Evolutionary conservation across 2,797 vertebrate genomes (phyloP).

Genomic region (Euphonia xanthogaster): DNA sequence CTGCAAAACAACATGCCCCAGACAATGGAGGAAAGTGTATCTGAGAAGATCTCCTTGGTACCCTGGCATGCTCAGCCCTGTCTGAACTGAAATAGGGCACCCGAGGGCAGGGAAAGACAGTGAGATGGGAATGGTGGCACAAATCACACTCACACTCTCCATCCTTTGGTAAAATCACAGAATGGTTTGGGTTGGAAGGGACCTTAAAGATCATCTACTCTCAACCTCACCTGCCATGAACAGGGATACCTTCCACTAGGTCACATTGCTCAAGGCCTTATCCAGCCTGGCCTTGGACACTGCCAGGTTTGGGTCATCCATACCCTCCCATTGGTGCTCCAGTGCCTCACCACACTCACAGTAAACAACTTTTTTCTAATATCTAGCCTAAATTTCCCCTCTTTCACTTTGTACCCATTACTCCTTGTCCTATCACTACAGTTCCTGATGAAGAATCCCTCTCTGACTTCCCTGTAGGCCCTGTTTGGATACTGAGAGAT

Average conservation of each 20-base stretch:
- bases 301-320: neutral
- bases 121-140: fast-evolving
- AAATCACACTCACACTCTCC: neutral
- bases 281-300: neutral
- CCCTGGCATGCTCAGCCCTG: neutral
- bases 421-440: neutral
- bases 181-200: neutral
- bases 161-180: neutral
- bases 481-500: fast-evolving
- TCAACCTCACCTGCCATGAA: neutral
- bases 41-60: neutral
- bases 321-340: neutral
- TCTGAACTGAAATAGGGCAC: neutral
- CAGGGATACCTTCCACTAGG: neutral
- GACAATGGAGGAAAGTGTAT: neutral
- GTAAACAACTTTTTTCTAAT: neutral
- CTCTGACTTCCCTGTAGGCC: neutral
- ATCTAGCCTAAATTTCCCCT: neutral
- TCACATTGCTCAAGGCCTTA: neutral
- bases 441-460: neutral
- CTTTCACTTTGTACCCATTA: neutral
- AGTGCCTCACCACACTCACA: neutral
- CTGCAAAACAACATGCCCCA: conserved; percentile 35
- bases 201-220: neutral
- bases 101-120: neutral